These are phyloP conservation scores for Rhagium mordax DNA, from an alignment of 2,888 invertebrate genomes.

Conservation along the genomic window DNA sequence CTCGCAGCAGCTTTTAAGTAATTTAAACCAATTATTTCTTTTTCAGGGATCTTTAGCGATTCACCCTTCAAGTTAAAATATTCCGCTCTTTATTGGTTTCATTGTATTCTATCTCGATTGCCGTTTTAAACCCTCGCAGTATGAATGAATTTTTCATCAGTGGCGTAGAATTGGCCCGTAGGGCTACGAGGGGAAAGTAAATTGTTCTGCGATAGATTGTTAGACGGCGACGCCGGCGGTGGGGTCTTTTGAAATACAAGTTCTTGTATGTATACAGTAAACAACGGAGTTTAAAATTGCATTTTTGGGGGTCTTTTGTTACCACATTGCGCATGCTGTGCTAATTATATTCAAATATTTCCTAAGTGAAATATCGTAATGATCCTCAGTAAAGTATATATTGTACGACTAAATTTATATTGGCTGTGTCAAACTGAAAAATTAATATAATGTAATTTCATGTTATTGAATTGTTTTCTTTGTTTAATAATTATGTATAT, in stretches of 20 bases:
- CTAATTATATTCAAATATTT: no score
- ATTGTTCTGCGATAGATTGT: background rate
- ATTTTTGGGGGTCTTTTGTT: background rate
- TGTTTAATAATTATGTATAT: no score
- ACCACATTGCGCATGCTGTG: background rate
- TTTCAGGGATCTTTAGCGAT: conserved; percentile 1
- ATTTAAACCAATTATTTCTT: conserved; percentile 21
- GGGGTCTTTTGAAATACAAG: background rate
- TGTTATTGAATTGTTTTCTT: no score
- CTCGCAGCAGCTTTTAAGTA: background rate
- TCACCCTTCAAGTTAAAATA: conserved; percentile 8
- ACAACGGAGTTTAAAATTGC: background rate
- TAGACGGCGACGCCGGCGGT: background rate
- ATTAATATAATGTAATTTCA: no score
- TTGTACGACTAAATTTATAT: no score
- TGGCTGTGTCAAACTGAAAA: no score
- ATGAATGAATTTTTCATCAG: conserved; percentile 4
- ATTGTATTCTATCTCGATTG: background rate
- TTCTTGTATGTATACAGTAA: background rate
- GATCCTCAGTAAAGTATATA: no score
- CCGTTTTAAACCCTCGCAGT: background rate
- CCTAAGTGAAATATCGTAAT: no score
- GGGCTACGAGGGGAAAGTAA: background rate
- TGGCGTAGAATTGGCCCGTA: background rate
- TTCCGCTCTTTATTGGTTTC: background rate